Percentiles rank a stretch among this genome's conserved stretches.
These are phyloP conservation scores for Anastrepha obliqua DNA, from an alignment of 1,140 invertebrate species.

Conservation along the genomic window DNA sequence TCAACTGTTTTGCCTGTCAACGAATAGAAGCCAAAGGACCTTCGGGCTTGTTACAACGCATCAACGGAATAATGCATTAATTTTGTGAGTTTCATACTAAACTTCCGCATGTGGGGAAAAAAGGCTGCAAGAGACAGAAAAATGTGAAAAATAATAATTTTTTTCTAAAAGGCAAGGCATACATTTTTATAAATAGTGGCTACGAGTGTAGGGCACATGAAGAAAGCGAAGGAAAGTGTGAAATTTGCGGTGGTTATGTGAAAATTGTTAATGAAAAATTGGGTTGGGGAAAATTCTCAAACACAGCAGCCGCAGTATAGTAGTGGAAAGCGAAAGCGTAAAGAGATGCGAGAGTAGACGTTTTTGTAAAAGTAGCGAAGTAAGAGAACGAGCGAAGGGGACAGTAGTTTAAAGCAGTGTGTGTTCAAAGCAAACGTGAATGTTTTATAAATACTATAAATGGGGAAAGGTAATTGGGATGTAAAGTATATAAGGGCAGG, in stretches of 20 bases:
- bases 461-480: too few relatives aligned
- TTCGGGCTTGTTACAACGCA: constrained; percentile 3
- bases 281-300: background rate
- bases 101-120: constrained; percentile 5
- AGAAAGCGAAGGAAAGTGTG: background rate
- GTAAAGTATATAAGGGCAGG: too few relatives aligned
- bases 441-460: background rate
- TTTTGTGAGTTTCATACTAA: background rate
- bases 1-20: background rate
- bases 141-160: background rate
- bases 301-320: background rate
- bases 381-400: background rate
- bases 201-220: too few relatives aligned
- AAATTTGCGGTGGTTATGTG: background rate
- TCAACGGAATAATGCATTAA: constrained; percentile 3
- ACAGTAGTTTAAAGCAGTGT: background rate
- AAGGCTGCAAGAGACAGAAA: background rate
- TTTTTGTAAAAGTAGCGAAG: background rate
- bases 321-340: constrained; percentile 30
- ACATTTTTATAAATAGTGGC: too few relatives aligned
- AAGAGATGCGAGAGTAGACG: background rate
- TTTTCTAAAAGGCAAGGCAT: background rate
- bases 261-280: background rate
- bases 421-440: background rate
- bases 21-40: constrained; percentile 23